Evolutionary conservation across 1,140 invertebrate species (phyloP).

Genomic region (Tenebrio molitor): DNA sequence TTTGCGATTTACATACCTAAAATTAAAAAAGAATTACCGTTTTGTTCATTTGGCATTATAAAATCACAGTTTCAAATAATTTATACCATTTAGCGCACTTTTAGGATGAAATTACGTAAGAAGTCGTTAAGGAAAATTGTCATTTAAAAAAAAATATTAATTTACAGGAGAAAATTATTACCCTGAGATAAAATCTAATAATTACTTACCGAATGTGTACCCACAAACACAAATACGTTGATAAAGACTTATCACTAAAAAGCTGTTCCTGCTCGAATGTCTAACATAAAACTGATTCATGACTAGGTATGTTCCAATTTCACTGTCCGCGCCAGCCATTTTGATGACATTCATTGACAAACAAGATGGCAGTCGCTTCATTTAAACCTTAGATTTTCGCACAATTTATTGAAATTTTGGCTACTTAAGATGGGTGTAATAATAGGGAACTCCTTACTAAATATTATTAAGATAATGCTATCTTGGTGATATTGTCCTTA

Average conservation of each 20-base stretch:
- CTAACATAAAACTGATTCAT: constrained; percentile 11
- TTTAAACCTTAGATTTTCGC: neutral
- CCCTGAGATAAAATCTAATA: too few relatives aligned
- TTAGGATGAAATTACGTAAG: too few relatives aligned
- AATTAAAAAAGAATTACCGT: too few relatives aligned
- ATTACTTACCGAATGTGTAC: neutral
- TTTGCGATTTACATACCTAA: too few relatives aligned
- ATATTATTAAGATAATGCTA: constrained; percentile 61
- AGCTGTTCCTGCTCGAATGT: neutral
- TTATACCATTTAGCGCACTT: too few relatives aligned
- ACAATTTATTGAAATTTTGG: neutral
- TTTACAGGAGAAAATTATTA: too few relatives aligned
- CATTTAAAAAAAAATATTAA: neutral
- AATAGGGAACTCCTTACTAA: constrained; percentile 59
- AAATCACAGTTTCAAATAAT: too few relatives aligned
- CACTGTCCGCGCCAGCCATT: constrained; percentile 38
- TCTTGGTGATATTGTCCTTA: constrained; percentile 49
- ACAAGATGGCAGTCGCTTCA: neutral
- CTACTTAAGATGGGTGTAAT: neutral
- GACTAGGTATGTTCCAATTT: neutral
- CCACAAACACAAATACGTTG: neutral
- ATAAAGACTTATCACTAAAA: neutral
- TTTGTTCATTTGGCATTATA: too few relatives aligned
- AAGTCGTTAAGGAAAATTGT: neutral
- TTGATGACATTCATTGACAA: constrained; percentile 17